Evolutionary conservation across 1,140 invertebrate genomes (phyloP), one percentile per base, ranked within the genome.

Genomic region (Brachionus plicatilis): DNA sequence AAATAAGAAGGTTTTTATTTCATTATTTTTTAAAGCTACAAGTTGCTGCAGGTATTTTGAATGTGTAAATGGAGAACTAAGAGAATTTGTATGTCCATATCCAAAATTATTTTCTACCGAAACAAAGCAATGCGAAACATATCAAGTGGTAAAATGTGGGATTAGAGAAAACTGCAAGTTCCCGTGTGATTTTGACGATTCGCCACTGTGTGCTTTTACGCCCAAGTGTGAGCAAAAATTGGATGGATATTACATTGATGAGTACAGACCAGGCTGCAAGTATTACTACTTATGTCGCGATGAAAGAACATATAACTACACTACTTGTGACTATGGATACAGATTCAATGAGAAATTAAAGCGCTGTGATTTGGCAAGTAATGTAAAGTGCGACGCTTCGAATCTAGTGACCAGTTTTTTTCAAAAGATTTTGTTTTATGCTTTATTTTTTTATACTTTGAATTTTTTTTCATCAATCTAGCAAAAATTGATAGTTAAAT

Each of bases 41-140:
- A 83, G 80, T n/a, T 84, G 83, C 60, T 84, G 83, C 37, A 47
- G 53, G 20, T 84, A 84, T 50, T 84, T 50, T 43, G 83, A 84
- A 76, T 84, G 83, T 47, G 65, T 84, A 37, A 84, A 75, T 60
- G 83, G 83, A 17, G 65, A 84, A 11, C 14, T 84, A 50, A 84
- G 65, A 84, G 65, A 70, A 24, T 47, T 47, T 47, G 68, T 84
- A 0, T 84, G 83, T 76, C 83, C 83, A 33, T 84, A 70, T 47
- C 83, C 65, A 47, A 70, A 84, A 27, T 24, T 84, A 1, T 84
- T 70, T 65, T 50, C 65, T 1, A 60, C 53, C 12, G 83, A 84
- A 43, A 84, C 83, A 53, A 84, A 84, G 27, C 66, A 47, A 60
- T 84, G 83, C 41, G 83, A 84, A 43, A 72, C 45, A 29, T 84